Conservation (phyloP, 2,113 vertebrate genomes). For the Eleginops maclovinus region DNA sequence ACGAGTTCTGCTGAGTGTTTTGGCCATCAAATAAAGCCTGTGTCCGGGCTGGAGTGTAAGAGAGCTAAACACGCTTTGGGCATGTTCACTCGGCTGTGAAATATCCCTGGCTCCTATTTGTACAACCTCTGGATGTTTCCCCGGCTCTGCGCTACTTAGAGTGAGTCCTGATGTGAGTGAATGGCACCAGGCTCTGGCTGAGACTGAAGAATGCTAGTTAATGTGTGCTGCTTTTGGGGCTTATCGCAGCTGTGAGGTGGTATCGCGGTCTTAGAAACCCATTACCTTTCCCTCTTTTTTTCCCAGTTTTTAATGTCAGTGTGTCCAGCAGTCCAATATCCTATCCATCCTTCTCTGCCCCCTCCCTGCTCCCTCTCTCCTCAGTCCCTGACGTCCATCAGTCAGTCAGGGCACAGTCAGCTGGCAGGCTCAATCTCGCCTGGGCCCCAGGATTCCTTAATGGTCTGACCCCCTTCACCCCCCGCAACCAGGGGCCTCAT, state of each 20-base stretch:
- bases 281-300: constrained; percentile 30
- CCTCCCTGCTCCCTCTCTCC: constrained; percentile 4
- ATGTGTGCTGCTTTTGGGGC: constrained; percentile 38
- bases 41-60: constrained; percentile 56
- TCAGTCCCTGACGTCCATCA: constrained; percentile 69
- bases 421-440: constrained; percentile 80
- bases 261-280: constrained; percentile 1
- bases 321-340: constrained; percentile 48
- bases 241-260: constrained; percentile 19
- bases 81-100: constrained; percentile 75
- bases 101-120: constrained; percentile 80
- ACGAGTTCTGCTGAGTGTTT: constrained; percentile 68
- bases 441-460: constrained; percentile 81
- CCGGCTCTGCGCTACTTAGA: constrained; percentile 60
- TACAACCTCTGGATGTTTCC: constrained; percentile 77
- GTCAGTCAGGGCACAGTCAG: constrained; percentile 71
- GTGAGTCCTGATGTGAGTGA: constrained; percentile 70
- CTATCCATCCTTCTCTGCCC: constrained; percentile 22
- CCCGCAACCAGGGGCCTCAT: constrained; percentile 74
- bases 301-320: constrained; percentile 16
- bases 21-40: constrained; percentile 68
- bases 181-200: constrained; percentile 40
- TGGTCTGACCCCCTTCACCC: constrained; percentile 80
- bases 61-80: constrained; percentile 68
- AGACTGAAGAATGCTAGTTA: constrained; percentile 25